Evolutionary conservation across 2,797 vertebrate genomes (phyloP), one percentile per base, ranked within the genome.

Genomic region (Staurois parvus): DNA sequence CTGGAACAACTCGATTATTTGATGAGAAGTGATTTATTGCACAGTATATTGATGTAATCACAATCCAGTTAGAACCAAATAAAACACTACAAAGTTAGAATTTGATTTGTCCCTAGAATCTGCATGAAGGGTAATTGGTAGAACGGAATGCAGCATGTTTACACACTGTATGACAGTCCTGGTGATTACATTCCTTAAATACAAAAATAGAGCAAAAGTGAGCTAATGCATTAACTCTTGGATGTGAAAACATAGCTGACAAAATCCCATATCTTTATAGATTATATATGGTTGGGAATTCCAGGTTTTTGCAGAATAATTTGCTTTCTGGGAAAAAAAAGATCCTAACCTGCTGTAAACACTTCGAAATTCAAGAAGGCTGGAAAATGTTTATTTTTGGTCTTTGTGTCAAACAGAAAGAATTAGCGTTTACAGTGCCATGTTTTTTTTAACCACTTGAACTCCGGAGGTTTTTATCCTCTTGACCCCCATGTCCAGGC

Each of bases 91-190:
- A 62, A n/a, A 28, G 72, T 45, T 26, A 40, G 42, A 29, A 62
- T 82, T 1, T 73, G 56, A 64, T 64, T 73, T 73, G 52, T 82
- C 72, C 40, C 69, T 42, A 64, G 34, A 73, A 37, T 64, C 70
- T 48, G 28, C 30, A 37, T 45, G 26, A 24, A 72, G 29, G n/a
- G 11, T 76, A 76, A 70, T 62, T 72, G 48, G 56, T 21, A 30
- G 66, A 79, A 73, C 42, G 52, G 83, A 42, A 72, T 70, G 62
- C 56, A 67, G 45, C 76, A 30, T 79, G 83, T 85, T 85, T 85
- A 85, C 59, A 59, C 68, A 62, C 30, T 26, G 17, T 67, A 69
- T 62, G 82, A 66, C 73, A 69, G 66, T 73, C 72, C 56, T n/a
- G 30, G 67, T 64, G 75, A 84, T 64, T 72, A 78, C 69, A 79